Base-by-base conservation (phyloP, 2,113 vertebrate genomes). In the Macquaria ambigua region DNA sequence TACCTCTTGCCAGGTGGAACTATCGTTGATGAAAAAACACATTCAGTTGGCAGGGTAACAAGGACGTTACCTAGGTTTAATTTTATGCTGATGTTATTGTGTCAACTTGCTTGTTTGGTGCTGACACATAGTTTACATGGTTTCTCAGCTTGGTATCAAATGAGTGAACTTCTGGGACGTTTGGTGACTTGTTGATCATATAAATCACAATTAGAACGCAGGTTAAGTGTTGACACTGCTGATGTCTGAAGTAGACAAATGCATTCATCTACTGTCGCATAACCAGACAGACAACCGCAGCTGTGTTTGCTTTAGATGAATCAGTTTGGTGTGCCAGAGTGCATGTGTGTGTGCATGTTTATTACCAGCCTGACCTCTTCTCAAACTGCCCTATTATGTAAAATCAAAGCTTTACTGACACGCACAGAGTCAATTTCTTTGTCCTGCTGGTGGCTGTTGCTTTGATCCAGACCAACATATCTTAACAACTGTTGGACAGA, bases 261-360 rank as follows among this genome's bases (percentile, higher is more conserved):
- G 20, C 12, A 58, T 86, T 46, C 43, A 64, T 67, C 59, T 55
- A 1, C 69, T 50, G 55, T 48, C 64, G n/a, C 68, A 16, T 16
- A 78, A 77, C 66, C 73, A 81, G 83, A 84, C 77, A 53, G 58
- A 52, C 69, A 20, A 79, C 73, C 56, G 8, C 86, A 82, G 80
- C 87, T 79, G 67, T 77, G 89, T 87, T 87, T 77, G 31, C 61
- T 66, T 53, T 55, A 14, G 12, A 21, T 73, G 70, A 75, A 41
- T 53, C 12, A 3, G 3, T n/a, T 75, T 43, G 63, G 8, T 73
- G 77, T 74, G 74, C 46, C 46, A 25, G 20, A 37, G 25, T 77
- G 31, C 58, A 39, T 3, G 23, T 71, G 52, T 62, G 69, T 77
- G 70, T 67, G 72, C 58, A 41, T 58, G 80, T 77, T 68, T 50